A percentile compares a stretch with the other conserved stretches of the same genome.
Evolutionary conservation across 2,113 vertebrate species (phyloP).

Genomic region (Ascaphus truei): DNA sequence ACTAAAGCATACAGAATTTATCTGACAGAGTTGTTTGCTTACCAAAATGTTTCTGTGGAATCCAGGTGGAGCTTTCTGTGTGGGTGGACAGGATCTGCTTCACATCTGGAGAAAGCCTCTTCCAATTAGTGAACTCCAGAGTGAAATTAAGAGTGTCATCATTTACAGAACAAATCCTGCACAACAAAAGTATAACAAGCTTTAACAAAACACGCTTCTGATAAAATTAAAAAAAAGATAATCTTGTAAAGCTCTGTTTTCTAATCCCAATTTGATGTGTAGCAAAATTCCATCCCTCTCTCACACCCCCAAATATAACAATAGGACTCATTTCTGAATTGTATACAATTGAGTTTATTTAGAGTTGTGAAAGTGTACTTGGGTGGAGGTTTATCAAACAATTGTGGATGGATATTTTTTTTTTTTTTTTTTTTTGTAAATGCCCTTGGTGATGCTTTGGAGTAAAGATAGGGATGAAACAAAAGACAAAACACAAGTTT

Average conservation of each 20-base stretch:
- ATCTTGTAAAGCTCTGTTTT: neutral
- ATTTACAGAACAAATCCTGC: constrained; percentile 62
- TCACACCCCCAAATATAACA: too few relatives aligned
- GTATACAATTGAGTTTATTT: too few relatives aligned
- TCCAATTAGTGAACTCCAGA: constrained; percentile 83
- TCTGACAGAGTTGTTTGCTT: constrained; percentile 37
- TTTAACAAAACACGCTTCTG: neutral
- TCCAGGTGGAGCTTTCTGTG: constrained; percentile 53
- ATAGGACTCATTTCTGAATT: too few relatives aligned
- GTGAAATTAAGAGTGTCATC: constrained; percentile 65
- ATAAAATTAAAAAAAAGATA: neutral
- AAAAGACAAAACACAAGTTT: too few relatives aligned
- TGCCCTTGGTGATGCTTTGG: too few relatives aligned
- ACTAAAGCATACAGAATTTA: constrained; percentile 1
- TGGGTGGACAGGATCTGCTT: constrained; percentile 59
- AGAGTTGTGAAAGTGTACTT: too few relatives aligned
- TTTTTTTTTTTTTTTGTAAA: too few relatives aligned
- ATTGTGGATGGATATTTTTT: too few relatives aligned
- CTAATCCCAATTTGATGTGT: too few relatives aligned
- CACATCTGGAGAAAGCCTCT: constrained; percentile 54
- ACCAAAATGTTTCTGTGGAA: constrained; percentile 63
- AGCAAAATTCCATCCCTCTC: too few relatives aligned
- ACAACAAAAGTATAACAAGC: constrained; percentile 12
- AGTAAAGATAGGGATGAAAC: too few relatives aligned
- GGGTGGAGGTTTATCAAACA: too few relatives aligned